A percentile compares a stretch with the other conserved stretches of the same genome.
phyloP scores from a whole-genome alignment of 1,140 invertebrate genomes.

The Forficula auricularia region DNA sequence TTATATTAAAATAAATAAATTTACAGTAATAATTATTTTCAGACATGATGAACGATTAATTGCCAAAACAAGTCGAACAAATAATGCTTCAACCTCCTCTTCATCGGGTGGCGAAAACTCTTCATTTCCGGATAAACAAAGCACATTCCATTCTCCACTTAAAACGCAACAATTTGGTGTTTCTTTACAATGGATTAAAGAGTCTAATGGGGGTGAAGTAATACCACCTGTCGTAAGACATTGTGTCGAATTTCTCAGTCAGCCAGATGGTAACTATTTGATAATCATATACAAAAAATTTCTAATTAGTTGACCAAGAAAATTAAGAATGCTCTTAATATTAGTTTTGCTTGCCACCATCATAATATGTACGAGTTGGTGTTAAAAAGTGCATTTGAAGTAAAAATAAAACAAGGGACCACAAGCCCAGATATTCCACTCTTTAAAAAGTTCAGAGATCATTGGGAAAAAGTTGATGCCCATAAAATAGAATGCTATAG shows the following conservation, averaged over 20 bases:
- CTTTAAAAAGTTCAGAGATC: too few species aligned
- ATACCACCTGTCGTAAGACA: conserved; percentile 81
- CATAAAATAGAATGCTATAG: too few species aligned
- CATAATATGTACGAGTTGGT: too few species aligned
- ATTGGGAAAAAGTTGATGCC: too few species aligned
- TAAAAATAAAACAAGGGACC: too few species aligned
- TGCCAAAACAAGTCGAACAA: conserved; percentile 32
- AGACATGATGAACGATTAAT: conserved; percentile 55
- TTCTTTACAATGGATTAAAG: conserved; percentile 74
- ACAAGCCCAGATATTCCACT: too few species aligned
- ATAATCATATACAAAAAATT: too few species aligned
- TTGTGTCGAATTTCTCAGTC: conserved; percentile 75
- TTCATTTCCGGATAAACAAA: conserved; percentile 1
- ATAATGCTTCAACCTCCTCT: conserved; percentile 11
- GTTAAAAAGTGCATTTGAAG: too few species aligned
- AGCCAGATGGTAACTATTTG: conserved; percentile 52
- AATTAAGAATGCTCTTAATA: background rate
- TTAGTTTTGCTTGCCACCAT: conserved; percentile 3
- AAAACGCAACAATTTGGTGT: conserved; percentile 86
- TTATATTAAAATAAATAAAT: too few species aligned
- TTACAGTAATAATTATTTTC: conserved; percentile 20
- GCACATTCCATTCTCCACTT: conserved; percentile 29
- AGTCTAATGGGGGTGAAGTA: conserved; percentile 55
- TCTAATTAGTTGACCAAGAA: conserved; percentile 1
- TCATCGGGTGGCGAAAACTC: background rate